These are phyloP conservation scores for Myrmophylax atrothorax DNA, from an alignment of 2,113 vertebrate genomes.

Conservation along the genomic window DNA sequence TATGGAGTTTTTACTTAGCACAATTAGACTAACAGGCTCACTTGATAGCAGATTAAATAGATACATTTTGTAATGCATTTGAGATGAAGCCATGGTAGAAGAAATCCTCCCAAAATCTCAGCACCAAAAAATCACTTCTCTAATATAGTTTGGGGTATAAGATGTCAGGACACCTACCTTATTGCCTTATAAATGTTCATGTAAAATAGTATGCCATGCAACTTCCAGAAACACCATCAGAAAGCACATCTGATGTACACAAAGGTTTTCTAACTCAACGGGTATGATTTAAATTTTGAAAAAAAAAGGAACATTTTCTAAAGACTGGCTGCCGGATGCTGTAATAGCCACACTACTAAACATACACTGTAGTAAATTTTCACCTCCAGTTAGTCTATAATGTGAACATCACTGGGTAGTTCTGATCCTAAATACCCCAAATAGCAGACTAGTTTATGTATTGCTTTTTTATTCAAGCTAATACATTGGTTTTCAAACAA, in stretches of 20 bases:
- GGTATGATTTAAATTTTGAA: neutral
- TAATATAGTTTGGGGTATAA: neutral
- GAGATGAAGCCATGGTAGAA: neutral
- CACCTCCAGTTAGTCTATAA: neutral
- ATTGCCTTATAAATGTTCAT: neutral
- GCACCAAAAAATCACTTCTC: neutral
- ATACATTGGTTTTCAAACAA: neutral
- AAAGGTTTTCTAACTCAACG: neutral
- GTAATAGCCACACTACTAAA: neutral
- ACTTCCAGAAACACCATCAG: neutral
- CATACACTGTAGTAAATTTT: neutral
- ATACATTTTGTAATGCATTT: neutral
- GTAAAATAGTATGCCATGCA: neutral
- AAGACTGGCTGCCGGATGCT: neutral
- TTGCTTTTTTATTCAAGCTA: neutral
- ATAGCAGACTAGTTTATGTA: neutral
- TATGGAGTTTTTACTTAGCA: neutral
- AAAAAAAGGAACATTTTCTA: neutral
- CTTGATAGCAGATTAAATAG: neutral
- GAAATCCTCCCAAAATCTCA: neutral
- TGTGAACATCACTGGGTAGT: neutral
- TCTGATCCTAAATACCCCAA: neutral
- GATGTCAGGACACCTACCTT: neutral
- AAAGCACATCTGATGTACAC: neutral
- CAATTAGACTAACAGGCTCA: neutral